Evolutionary conservation across 2,888 invertebrate genomes (phyloP), one percentile per base, ranked within the genome.

Genomic region (Caenorhabditis zanzibari): DNA sequence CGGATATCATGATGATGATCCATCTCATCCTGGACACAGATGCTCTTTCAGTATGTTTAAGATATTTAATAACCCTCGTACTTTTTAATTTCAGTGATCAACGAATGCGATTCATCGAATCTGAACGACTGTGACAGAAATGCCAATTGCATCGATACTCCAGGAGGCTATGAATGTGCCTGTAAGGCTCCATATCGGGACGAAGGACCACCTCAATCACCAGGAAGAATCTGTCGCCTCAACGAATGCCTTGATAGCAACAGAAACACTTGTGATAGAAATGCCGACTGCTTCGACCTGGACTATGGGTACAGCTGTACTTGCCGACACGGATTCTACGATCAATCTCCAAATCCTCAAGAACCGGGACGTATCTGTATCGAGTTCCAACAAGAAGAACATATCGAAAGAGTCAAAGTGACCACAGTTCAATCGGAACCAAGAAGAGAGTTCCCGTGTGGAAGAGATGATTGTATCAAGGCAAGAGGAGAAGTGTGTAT

Each of bases 71-170:
- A 10, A 35, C 14, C 22, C 32, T 10, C 58, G 10, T 32, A 28
- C 24, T 14, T 6, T 14, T 41, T 9, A 7, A 38, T 84, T 90
- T 71, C 80, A 89, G 89, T 90, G 76, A 90, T 92, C 87, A 92
- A 92, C 83, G 92, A 92, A 72, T 92, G 92, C 77, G 89, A 89
- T 44, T 89, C 89, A n/a, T 82, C 88, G 16, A 91, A 91, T 59
- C 88, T 92, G 49, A 91, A 92, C 77, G 92, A 92, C 82, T 92
- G 92, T 81, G 87, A 90, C 69, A 69, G 73, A 22, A 86, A 92
- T 72, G 92, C 92, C 24, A 84, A 86, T 28, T 92, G 92, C 74
- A 87, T 88, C n/a, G 92, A 92, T 66, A 85, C 88, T 41, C 81
- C 89, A 9, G 91, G 90, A n/a, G 90, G 90, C 28, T 91, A 90